phyloP scores from a whole-genome alignment of 2,888 invertebrate species.

The Bibio marci region DNA sequence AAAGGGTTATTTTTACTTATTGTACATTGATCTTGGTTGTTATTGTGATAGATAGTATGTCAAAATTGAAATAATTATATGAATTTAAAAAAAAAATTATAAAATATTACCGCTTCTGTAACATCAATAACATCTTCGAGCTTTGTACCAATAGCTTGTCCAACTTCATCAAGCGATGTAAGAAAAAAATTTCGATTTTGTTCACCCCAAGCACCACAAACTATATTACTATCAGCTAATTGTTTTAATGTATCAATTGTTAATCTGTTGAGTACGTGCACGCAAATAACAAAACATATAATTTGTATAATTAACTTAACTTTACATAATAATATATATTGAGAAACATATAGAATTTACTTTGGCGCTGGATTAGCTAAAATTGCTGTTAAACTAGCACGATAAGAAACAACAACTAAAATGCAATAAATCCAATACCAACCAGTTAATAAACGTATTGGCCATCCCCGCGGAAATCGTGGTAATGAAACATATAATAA shows the following conservation, averaged over 20 bases:
- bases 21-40: too few species aligned
- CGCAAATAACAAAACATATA: not conserved
- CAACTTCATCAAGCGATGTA: constrained; percentile 46
- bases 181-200: constrained; percentile 53
- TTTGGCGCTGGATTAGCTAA: constrained; percentile 59
- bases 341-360: constrained; percentile 22
- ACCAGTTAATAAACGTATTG: constrained; percentile 61
- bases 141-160: constrained; percentile 46
- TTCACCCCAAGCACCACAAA: constrained; percentile 53
- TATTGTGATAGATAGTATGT: too few species aligned
- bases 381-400: constrained; percentile 73
- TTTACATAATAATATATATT: not conserved
- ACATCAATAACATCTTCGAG: constrained; percentile 46
- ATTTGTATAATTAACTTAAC: too few species aligned
- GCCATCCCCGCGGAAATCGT: constrained; percentile 60
- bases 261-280: constrained; percentile 43
- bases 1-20: too few species aligned
- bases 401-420: constrained; percentile 58
- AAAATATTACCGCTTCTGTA: constrained; percentile 46
- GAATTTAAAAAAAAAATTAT: too few species aligned
- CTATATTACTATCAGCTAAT: constrained; percentile 44
- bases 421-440: constrained; percentile 81
- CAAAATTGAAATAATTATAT: too few species aligned
- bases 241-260: constrained; percentile 62
- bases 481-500: constrained; percentile 61